Percentiles rank a stretch among this genome's conserved stretches.
Conservation (phyloP, 64 coral and sea anemone genomes). For the Exaiptasia diaphana region DNA sequence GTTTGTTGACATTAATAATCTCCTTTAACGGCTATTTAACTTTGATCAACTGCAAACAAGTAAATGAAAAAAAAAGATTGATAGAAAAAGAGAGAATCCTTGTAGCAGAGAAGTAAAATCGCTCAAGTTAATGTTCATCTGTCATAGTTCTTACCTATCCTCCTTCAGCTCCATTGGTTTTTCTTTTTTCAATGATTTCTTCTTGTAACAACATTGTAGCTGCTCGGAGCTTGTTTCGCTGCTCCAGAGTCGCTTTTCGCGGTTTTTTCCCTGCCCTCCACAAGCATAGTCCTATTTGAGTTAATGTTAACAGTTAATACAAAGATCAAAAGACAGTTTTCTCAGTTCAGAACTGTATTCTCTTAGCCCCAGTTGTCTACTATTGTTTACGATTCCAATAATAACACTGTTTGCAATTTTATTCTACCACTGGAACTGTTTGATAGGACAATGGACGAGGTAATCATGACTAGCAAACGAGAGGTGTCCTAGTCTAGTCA, state of each 20-base stretch:
- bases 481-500: too few species aligned
- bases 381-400: neutral
- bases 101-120: too few species aligned
- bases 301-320: constrained; percentile 3
- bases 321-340: constrained; percentile 3
- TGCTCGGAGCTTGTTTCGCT: neutral
- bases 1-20: too few species aligned
- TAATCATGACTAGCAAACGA: too few species aligned
- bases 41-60: too few species aligned
- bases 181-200: neutral
- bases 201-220: neutral
- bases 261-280: neutral
- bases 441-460: too few species aligned
- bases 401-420: neutral
- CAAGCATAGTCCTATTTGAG: neutral
- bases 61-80: too few species aligned
- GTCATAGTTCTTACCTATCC: neutral
- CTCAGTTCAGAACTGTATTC: neutral
- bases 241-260: neutral
- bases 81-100: too few species aligned
- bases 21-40: too few species aligned
- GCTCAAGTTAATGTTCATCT: neutral
- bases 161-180: neutral
- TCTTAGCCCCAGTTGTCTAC: neutral
- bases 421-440: too few species aligned